Conservation (phyloP, 2,113 vertebrate species). For the Pygoscelis antarcticus region DNA sequence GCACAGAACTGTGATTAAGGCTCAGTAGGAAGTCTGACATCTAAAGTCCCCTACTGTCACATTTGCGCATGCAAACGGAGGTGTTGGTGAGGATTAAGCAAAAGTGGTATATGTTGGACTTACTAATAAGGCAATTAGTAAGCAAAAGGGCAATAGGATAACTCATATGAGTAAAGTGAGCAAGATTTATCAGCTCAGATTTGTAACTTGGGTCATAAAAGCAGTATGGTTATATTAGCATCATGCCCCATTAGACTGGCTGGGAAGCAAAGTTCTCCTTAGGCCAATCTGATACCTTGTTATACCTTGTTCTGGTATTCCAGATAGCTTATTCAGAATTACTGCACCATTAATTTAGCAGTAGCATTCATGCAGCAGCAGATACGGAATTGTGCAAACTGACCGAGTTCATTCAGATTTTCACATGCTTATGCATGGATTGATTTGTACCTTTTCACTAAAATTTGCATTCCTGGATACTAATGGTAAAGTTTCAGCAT, state of each 20-base stretch:
- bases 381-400: not conserved
- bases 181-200: not conserved
- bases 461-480: not conserved
- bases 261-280: not conserved
- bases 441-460: not conserved
- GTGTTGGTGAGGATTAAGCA: not conserved
- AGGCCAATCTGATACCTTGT: not conserved
- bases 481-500: not conserved
- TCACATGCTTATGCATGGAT: not conserved
- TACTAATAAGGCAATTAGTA: slow-evolving; percentile 35
- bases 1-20: not conserved
- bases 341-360: not conserved
- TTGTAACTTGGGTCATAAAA: not conserved
- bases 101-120: not conserved
- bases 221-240: not conserved
- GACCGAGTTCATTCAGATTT: not conserved
- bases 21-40: not conserved
- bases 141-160: slow-evolving; percentile 25
- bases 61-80: not conserved
- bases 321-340: not conserved
- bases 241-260: not conserved
- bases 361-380: not conserved
- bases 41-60: not conserved
- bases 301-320: not conserved
- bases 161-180: not conserved